phyloP scores from a whole-genome alignment of 2,888 invertebrate genomes.

The Acronicta leporina region DNA sequence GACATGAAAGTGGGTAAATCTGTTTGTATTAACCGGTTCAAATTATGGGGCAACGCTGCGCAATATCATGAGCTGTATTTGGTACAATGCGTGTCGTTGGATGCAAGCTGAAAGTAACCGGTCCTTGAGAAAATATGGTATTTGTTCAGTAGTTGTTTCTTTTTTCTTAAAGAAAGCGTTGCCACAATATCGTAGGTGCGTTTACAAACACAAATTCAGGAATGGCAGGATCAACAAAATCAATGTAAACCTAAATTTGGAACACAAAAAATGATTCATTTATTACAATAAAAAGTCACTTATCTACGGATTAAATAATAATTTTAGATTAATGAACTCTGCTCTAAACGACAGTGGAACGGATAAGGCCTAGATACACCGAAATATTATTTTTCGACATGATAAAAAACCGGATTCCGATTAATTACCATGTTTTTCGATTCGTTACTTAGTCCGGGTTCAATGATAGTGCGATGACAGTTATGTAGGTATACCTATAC shows the following conservation, averaged over 20 bases:
- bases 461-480: conserved; percentile 21
- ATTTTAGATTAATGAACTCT: conserved; percentile 22
- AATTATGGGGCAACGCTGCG: conserved; percentile 7
- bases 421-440: conserved; percentile 21
- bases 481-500: too few species aligned
- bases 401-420: conserved; percentile 34
- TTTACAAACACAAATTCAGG: too few species aligned
- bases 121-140: too few species aligned
- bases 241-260: too few species aligned
- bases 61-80: background rate
- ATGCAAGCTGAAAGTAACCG: too few species aligned
- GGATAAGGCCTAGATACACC: conserved; percentile 33
- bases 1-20: conserved; percentile 41
- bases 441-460: conserved; percentile 21
- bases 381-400: conserved; percentile 24
- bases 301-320: conserved; percentile 19
- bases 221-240: too few species aligned
- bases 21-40: conserved; percentile 15
- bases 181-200: too few species aligned
- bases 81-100: background rate
- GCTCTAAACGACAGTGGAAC: conserved; percentile 22
- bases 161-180: too few species aligned
- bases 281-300: conserved; percentile 6
- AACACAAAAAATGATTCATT: background rate
- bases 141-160: too few species aligned